phyloP scores from a whole-genome alignment of 2,888 invertebrate species.

The Drosophila demipolita region DNA sequence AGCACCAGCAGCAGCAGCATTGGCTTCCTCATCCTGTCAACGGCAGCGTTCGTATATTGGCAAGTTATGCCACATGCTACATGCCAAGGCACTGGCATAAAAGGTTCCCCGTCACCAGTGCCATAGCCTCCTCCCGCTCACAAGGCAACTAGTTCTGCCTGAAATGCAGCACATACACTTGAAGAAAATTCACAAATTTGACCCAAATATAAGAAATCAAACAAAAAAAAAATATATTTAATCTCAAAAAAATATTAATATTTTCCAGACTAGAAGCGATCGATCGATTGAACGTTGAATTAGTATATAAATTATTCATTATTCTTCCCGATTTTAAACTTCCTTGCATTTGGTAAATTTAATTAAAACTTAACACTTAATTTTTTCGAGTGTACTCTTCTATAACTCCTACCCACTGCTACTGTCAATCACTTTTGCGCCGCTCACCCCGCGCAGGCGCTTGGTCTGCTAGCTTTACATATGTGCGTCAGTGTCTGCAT shows the following conservation, averaged over 20 bases:
- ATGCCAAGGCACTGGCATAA: conserved; percentile 44
- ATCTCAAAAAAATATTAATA: neutral
- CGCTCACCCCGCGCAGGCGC: conserved; percentile 43
- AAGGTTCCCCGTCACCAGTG: conserved; percentile 8
- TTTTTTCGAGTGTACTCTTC: neutral
- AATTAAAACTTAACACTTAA: neutral
- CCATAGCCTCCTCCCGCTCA: neutral
- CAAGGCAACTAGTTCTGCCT: conserved; percentile 56
- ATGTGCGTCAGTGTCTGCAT: conserved; percentile 66
- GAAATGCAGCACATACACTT: conserved; percentile 24
- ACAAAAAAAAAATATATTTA: neutral
- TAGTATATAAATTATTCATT: neutral
- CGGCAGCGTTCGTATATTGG: conserved; percentile 45
- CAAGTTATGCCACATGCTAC: conserved; percentile 63
- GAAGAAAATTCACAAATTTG: neutral
- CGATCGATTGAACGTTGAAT: neutral
- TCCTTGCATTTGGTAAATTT: neutral
- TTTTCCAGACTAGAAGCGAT: neutral
- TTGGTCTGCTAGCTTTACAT: conserved; percentile 29
- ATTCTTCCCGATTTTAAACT: neutral
- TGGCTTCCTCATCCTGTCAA: conserved; percentile 60
- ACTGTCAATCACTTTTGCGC: conserved; percentile 36
- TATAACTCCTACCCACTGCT: conserved; percentile 9
- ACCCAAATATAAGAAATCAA: neutral
- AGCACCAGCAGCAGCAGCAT: conserved; percentile 20